Conservation (phyloP, 2,113 vertebrate species). For the Lathamus discolor region DNA sequence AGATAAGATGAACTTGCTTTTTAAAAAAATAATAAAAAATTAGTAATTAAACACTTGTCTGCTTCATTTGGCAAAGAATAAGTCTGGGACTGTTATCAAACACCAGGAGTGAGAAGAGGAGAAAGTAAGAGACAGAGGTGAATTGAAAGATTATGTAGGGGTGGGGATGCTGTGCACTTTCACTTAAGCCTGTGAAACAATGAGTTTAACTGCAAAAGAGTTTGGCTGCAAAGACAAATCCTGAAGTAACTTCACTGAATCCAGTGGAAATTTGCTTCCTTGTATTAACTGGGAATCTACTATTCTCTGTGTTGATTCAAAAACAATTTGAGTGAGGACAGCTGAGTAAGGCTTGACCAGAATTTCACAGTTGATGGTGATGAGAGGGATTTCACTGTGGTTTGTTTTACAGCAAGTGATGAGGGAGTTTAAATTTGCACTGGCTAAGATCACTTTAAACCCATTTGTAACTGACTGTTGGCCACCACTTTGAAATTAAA, state of each 20-base stretch:
- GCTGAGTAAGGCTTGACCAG: background rate
- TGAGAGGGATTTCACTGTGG: background rate
- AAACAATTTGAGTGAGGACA: background rate
- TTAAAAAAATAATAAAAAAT: background rate
- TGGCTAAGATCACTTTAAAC: background rate
- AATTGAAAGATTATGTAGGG: background rate
- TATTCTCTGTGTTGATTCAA: background rate
- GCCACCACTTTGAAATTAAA: conserved; percentile 21
- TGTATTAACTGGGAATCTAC: background rate
- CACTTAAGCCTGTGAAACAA: background rate
- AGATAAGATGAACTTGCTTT: background rate
- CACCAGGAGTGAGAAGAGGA: background rate
- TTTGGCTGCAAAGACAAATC: background rate
- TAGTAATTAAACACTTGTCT: background rate
- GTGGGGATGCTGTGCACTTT: background rate
- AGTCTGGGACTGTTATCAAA: background rate
- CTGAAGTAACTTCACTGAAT: background rate
- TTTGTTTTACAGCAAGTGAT: background rate
- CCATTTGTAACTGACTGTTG: background rate
- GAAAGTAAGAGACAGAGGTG: background rate
- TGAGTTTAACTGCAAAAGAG: background rate
- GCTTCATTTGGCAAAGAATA: background rate
- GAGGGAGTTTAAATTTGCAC: background rate
- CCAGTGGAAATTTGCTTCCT: background rate
- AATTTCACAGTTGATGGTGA: background rate